These are phyloP conservation scores for Columbina picui DNA, from an alignment of 2,113 vertebrate species.

Conservation along the genomic window DNA sequence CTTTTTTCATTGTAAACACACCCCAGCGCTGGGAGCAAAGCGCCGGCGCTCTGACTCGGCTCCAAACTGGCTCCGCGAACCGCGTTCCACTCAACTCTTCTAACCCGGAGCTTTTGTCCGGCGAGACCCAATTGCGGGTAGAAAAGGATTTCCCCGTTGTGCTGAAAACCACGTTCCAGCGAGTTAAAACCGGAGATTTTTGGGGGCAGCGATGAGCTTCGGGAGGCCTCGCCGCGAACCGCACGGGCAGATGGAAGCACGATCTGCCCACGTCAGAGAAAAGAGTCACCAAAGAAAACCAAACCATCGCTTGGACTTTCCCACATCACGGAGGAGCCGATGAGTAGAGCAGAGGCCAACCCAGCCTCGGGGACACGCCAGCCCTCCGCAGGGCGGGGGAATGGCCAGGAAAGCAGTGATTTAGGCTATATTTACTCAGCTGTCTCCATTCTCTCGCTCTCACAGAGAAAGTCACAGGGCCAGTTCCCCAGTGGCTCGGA, in stretches of 20 bases:
- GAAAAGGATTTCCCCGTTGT: not conserved
- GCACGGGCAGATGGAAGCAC: not conserved
- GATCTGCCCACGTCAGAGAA: not conserved
- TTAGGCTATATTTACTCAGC: slow-evolving; percentile 69
- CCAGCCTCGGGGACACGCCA: slow-evolving; percentile 32
- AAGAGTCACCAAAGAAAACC: slow-evolving; percentile 9
- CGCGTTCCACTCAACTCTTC: slow-evolving; percentile 50
- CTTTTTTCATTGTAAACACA: slow-evolving; percentile 40
- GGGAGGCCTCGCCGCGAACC: not conserved
- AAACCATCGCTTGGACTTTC: slow-evolving; percentile 16
- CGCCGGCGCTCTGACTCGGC: not conserved
- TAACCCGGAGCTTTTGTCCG: slow-evolving; percentile 33
- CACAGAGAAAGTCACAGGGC: slow-evolving; percentile 54
- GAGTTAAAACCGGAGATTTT: rapidly evolving
- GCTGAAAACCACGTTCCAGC: not conserved
- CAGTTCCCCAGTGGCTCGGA: slow-evolving; percentile 40
- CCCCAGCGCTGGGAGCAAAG: not conserved
- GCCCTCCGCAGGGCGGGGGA: not conserved
- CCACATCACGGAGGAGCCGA: not conserved
- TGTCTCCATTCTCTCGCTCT: slow-evolving; percentile 51
- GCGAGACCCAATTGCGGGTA: not conserved
- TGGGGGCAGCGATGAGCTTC: not conserved
- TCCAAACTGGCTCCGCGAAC: slow-evolving; percentile 26
- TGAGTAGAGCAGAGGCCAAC: not conserved
- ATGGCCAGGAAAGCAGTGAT: slow-evolving; percentile 54